A percentile compares a stretch with the other conserved stretches of the same genome.
Conservation (phyloP, 1,140 invertebrate species). For the Camponotus pennsylvanicus region DNA sequence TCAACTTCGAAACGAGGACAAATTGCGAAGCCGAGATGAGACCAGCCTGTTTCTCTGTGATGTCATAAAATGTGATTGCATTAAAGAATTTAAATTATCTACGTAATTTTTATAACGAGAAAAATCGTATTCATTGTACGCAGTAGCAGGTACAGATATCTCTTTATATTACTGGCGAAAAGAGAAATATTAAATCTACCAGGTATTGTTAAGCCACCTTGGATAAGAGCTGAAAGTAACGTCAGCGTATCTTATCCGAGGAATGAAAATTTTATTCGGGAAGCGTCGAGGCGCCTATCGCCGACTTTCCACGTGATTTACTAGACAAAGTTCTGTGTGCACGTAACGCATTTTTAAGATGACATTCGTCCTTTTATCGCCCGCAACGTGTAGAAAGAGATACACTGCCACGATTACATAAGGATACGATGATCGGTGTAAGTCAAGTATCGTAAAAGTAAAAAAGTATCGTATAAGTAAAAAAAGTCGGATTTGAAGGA, state of each 20-base stretch:
- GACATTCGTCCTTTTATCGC: constrained; percentile 27
- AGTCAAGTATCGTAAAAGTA: neutral
- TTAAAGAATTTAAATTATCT: too few relatives aligned
- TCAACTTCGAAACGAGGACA: too few relatives aligned
- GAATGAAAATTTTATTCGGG: constrained; percentile 32
- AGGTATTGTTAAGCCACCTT: neutral
- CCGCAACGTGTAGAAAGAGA: neutral
- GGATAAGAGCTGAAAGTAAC: constrained; percentile 18
- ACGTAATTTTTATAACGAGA: too few relatives aligned
- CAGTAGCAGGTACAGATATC: too few relatives aligned
- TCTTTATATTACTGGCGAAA: neutral
- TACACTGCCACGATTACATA: neutral
- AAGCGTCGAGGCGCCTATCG: constrained; percentile 28
- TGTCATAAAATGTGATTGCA: too few relatives aligned
- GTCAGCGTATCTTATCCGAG: neutral
- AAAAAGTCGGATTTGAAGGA: neutral
- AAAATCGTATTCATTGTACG: too few relatives aligned
- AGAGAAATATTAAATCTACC: constrained; percentile 3
- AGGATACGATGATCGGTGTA: neutral
- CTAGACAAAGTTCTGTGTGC: constrained; percentile 36
- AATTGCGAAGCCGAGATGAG: too few relatives aligned
- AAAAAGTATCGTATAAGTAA: too few relatives aligned
- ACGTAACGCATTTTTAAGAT: constrained; percentile 27
- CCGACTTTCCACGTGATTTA: constrained; percentile 51
- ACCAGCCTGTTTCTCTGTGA: too few relatives aligned